phyloP scores from a whole-genome alignment of 2,888 invertebrate species.

The Branchellion lobata region DNA sequence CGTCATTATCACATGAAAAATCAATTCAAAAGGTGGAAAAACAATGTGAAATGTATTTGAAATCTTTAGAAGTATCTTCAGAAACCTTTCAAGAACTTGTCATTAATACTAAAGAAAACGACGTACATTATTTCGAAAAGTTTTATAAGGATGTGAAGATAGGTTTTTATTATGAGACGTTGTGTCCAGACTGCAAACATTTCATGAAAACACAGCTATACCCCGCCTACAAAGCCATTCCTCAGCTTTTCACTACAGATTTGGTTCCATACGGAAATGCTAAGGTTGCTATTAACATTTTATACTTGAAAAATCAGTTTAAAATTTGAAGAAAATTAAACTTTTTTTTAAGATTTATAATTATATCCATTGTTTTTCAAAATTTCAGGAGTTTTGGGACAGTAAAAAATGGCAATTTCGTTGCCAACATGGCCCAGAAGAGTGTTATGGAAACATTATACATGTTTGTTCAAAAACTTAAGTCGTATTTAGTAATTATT shows the following conservation, averaged over 20 bases:
- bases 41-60: not conserved
- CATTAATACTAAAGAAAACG: not conserved
- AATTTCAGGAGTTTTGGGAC: conserved; percentile 55
- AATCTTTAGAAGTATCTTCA: not conserved
- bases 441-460: conserved; percentile 60
- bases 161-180: conserved; percentile 59
- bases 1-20: too few species aligned
- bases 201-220: conserved; percentile 56
- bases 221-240: conserved; percentile 54
- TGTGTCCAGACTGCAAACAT: conserved; percentile 59
- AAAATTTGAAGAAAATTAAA: conserved; percentile 4
- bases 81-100: not conserved
- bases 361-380: conserved; percentile 14
- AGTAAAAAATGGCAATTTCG: conserved; percentile 55
- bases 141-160: conserved; percentile 55
- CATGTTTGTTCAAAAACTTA: conserved; percentile 54
- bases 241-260: conserved; percentile 57
- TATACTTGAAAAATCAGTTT: not conserved
- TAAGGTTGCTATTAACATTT: conserved; percentile 52
- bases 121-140: conserved; percentile 5
- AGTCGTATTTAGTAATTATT: too few species aligned
- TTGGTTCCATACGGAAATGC: conserved; percentile 62
- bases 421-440: conserved; percentile 61
- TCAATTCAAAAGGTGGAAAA: not conserved
- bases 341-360: too few species aligned